These are phyloP conservation scores for Drosophila longiperda DNA, from an alignment of 2,888 invertebrate species.

Conservation along the genomic window DNA sequence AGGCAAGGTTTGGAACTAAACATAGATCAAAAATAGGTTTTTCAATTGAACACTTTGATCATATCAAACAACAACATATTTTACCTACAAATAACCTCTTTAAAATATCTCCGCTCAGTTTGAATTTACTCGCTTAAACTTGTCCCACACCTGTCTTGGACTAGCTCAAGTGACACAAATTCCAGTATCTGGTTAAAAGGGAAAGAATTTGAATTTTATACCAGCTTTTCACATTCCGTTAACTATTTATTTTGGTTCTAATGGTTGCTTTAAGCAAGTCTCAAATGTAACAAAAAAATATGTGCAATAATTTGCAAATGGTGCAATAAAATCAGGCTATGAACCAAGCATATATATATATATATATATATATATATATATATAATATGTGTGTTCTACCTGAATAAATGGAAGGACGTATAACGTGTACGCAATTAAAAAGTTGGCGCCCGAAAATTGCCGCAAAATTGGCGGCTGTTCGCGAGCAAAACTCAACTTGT, in stretches of 20 bases:
- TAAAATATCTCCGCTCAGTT: background rate
- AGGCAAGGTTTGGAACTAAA: background rate
- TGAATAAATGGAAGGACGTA: background rate
- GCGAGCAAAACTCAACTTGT: conserved; percentile 65
- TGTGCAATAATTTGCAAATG: background rate
- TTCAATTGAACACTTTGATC: background rate
- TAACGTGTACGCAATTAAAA: conserved; percentile 66
- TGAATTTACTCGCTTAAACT: background rate
- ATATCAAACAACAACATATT: background rate
- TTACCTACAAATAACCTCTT: background rate
- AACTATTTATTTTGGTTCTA: background rate
- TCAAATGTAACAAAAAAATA: background rate
- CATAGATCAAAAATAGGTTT: background rate
- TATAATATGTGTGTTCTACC: background rate
- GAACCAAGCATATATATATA: background rate
- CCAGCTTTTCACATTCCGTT: background rate
- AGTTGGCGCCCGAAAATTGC: conserved; percentile 65
- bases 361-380: background rate
- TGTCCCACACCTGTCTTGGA: background rate
- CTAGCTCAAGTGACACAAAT: background rate
- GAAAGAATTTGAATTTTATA: background rate
- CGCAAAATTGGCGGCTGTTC: conserved; percentile 61
- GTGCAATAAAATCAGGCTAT: background rate
- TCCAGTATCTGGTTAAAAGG: background rate
- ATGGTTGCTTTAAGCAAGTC: background rate